Evolutionary conservation across 2,888 invertebrate species (phyloP).

Genomic region (Tipula lateralis): DNA sequence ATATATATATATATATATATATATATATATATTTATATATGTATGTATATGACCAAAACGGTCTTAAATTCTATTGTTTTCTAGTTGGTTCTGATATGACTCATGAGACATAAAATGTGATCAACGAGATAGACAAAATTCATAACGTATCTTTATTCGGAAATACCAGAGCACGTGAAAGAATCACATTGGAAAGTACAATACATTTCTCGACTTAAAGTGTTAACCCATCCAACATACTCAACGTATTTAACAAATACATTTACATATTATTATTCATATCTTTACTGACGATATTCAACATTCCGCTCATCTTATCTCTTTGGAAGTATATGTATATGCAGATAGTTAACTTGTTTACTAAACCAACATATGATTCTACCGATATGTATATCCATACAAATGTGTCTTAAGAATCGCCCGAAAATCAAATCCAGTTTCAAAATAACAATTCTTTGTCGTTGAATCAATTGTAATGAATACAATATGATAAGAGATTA

Average conservation of each 20-base stretch:
- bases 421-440: neutral
- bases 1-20: no score
- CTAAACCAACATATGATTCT: neutral
- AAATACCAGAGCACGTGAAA: neutral
- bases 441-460: neutral
- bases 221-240: neutral
- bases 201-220: neutral
- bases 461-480: neutral
- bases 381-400: no score
- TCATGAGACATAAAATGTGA: no score
- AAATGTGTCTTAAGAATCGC: neutral
- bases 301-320: neutral
- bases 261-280: no score
- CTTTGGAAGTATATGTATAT: no score
- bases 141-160: neutral
- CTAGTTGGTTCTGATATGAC: no score
- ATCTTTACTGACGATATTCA: neutral
- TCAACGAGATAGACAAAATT: neutral
- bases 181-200: neutral
- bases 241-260: neutral
- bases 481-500: neutral
- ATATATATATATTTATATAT: no score
- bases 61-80: no score
- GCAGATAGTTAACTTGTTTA: neutral
- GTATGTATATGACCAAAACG: no score